Conservation (phyloP, 1,140 invertebrate species). For the Araneus ventricosus region DNA sequence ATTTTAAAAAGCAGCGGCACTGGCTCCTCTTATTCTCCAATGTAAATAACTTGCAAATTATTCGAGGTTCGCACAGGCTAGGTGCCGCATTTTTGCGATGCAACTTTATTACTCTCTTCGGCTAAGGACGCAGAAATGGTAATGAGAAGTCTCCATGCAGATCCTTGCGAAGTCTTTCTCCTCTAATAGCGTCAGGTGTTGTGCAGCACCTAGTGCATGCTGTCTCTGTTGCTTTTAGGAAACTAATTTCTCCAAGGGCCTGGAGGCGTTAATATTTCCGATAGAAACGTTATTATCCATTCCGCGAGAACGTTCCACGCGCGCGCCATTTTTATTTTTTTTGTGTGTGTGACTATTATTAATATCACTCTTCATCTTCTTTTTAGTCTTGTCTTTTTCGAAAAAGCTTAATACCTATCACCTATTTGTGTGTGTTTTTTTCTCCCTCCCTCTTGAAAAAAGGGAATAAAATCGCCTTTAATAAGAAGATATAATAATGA, state of each 20-base stretch:
- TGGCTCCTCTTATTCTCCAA: conserved; percentile 41
- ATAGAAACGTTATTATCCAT: conserved; percentile 65
- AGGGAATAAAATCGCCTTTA: conserved; percentile 41
- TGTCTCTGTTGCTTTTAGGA: conserved; percentile 60
- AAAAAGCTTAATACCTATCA: conserved; percentile 67
- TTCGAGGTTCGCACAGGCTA: conserved; percentile 7
- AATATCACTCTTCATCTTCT: background rate
- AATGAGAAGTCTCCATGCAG: conserved; percentile 48
- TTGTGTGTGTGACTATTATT: conserved; percentile 7
- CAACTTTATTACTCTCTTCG: conserved; percentile 62
- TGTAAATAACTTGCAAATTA: conserved; percentile 74
- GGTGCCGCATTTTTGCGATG: conserved; percentile 54
- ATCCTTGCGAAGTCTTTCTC: background rate
- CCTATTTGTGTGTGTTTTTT: background rate
- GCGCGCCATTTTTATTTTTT: background rate
- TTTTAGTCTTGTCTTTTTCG: conserved; percentile 10
- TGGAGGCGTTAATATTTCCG: conserved; percentile 70
- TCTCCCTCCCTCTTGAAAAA: background rate
- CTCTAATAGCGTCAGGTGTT: conserved; percentile 62
- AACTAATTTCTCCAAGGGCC: conserved; percentile 73
- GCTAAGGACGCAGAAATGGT: conserved; percentile 42
- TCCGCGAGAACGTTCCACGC: background rate
- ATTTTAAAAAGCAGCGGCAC: conserved; percentile 26
- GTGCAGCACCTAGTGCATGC: background rate
- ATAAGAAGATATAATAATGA: conserved; percentile 74